Conservation (phyloP, 2,888 invertebrate genomes). For the Tinea semifulvella region DNA sequence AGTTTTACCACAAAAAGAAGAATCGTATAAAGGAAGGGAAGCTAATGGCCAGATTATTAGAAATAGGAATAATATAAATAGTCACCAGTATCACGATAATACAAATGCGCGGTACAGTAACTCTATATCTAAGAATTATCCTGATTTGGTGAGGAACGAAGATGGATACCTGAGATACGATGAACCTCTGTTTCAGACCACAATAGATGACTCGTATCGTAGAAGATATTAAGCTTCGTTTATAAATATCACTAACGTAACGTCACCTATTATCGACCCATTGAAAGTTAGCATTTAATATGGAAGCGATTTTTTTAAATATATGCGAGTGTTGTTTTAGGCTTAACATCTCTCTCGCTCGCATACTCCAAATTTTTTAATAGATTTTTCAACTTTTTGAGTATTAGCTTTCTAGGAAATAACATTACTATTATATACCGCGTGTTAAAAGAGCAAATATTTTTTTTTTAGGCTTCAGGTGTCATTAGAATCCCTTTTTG, state of each 20-base stretch:
- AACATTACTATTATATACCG: no score
- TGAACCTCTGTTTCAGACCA: constrained; percentile 49
- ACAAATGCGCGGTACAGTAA: constrained; percentile 36
- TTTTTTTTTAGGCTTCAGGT: no score
- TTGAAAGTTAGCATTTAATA: no score
- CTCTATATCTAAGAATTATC: constrained; percentile 39
- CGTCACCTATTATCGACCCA: no score
- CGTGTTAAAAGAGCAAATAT: no score
- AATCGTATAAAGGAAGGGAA: constrained; percentile 27
- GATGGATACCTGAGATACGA: constrained; percentile 50
- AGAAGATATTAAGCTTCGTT: constrained; percentile 48
- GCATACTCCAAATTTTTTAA: no score
- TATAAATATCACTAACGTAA: not conserved
- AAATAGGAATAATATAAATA: constrained; percentile 47
- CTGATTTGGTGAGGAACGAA: constrained; percentile 43
- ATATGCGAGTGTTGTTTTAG: no score
- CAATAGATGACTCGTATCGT: constrained; percentile 53
- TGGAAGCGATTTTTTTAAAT: no score
- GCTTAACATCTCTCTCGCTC: no score
- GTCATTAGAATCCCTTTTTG: no score
- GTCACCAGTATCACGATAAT: constrained; percentile 54
- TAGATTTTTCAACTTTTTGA: no score
- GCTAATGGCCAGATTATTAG: constrained; percentile 24
- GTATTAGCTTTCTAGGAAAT: no score
- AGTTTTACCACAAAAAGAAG: constrained; percentile 49